Evolutionary conservation across 53 echinoderm and acorn worm species (phyloP), one percentile per base, ranked within the genome.

Genomic region (Holothuria leucospilota): DNA sequence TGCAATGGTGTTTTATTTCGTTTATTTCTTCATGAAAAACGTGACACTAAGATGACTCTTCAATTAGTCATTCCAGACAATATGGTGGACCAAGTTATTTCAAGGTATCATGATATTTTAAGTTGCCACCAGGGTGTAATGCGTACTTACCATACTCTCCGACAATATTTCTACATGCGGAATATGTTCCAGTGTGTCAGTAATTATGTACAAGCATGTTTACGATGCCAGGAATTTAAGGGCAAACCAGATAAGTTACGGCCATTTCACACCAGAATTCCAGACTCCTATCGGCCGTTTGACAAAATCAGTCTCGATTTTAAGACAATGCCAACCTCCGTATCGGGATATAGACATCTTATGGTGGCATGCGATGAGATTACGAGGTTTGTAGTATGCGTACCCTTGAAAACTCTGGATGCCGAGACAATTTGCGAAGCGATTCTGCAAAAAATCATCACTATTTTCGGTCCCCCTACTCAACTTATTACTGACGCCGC

Each of bases 351-450:
- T 26, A 69, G 69, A 28, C 53, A 69, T 39, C 23, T 62, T 2
- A 86, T 86, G 78, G 75, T 86, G 20, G 78, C 52, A 13, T 87
- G 87, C 67, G 87, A 87, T 66, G 87, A 87, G 49, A 87, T 87
- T 29, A 79, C 79, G 0, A 6, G 81, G 49, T 87, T 80, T 87
- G 63, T 87, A 1, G 27, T 87, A 13, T 87, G 87, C 64, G 79
- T 80, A 21, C 80, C 87, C 24, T 27, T 87, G 10, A 81, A 80
- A 65, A 51, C 87, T 12, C 20, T 68, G 23, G 82, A 68, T 46
- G 69, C 68, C 0, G 68, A 29, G 52, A 68, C 67, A 21, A 53
- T 66, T 29, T 68, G 68, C 42, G 88, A 88, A 58, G 70, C 88
- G 11, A 51, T 83, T 24, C 80, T 71, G 14, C 63, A 72, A 38